Base-by-base conservation (phyloP, 2,797 vertebrate species). In the Peromyscus nudipes region DNA sequence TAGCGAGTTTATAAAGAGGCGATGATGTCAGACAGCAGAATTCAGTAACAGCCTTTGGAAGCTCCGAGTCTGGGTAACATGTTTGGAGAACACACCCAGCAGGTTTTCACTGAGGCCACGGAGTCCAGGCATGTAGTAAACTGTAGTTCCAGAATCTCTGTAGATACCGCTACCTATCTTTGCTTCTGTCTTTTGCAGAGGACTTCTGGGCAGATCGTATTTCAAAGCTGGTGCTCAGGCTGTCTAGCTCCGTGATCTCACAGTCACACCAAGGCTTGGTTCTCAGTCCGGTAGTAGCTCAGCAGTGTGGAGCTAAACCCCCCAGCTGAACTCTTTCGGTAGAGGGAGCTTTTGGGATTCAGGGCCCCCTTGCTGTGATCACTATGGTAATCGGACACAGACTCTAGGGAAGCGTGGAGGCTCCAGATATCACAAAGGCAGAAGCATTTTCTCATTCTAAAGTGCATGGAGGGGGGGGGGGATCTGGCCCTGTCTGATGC, bases 11-110 rank as follows among this genome's bases (percentile, higher is more conserved):
- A 95, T 97, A 96, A n/a, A 71, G 52, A 93, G 37, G 21, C 19
- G 57, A 95, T 83, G 94, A 73, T 89, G 93, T 96, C 94, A 92
- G 52, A 81, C 92, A 94, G 37, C 37, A 92, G 65, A 49, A 83
- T 14, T n/a, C 81, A 57, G 94, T 94, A 94, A 96, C 96, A 97
- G 95, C 77, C 55, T 84, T 97, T 90, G 82, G 91, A 92, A 97
- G 46, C 13, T 9, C 80, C 92, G 27, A 64, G 83, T 92, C 75
- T 0, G 0, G 69, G 60, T 34, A 69, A 91, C 87, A 73, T 55
- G 57, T 88, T 95, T 92, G 11, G 69, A 76, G 75, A 94, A 86
- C 69, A 96, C 96, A 97, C 89, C 49, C 25, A 29, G 25, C 31
- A 75, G 6, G 25, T 9, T n/a, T 67, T 8, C 40, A 40, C 57